Evolutionary conservation across 2,888 invertebrate genomes (phyloP), one percentile per base, ranked within the genome.

Genomic region (Amblyteles armatorius): DNA sequence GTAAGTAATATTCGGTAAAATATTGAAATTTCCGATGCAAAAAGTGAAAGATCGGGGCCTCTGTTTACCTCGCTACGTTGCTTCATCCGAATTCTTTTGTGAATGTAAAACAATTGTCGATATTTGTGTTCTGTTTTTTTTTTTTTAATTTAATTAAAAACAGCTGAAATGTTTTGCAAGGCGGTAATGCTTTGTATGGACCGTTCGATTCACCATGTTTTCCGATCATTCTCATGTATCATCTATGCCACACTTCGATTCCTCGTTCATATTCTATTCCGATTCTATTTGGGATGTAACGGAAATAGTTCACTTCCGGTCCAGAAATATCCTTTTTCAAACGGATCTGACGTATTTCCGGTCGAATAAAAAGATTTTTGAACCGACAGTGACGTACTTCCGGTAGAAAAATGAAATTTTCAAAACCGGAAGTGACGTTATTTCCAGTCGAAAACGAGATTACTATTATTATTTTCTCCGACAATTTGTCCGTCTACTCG

Each of bases 1-100:
- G 50, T 33, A n/a, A 83, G 19, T 69, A 22, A 73, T 60, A 13
- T 55, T 67, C 65, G 36, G 36, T 67, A 22, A 52, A 50, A 65
- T 76, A 22, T 52, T 65, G 33, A 13, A 63, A 33, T n/a, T 13
- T 13, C 16, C 74, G 48, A 33, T 63, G 33, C 5, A 19, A 29
- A 63, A 7, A 33, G 13, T 63, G 19, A 11, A 48, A 48, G 2
- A 26, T 33, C 29, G 26, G 3, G 48, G 13, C 44, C 26, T 60
- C 29, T 3, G 60, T 57, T 26, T 26, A n/a, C 3, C 29, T 60
- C 26, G 29, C 48, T 48, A 44, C 44, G 73, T 19, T 44, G n/a
- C 19, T 36, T 19, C 63, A 11, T 11, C 16, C 6, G 9, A 29
- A 33, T 26, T 26, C 19, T 48, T 26, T 40, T 29, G 40, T 5